A percentile compares a stretch with the other conserved stretches of the same genome.
phyloP scores from a whole-genome alignment of 2,797 vertebrate genomes.

The Sebastes vulpes region DNA sequence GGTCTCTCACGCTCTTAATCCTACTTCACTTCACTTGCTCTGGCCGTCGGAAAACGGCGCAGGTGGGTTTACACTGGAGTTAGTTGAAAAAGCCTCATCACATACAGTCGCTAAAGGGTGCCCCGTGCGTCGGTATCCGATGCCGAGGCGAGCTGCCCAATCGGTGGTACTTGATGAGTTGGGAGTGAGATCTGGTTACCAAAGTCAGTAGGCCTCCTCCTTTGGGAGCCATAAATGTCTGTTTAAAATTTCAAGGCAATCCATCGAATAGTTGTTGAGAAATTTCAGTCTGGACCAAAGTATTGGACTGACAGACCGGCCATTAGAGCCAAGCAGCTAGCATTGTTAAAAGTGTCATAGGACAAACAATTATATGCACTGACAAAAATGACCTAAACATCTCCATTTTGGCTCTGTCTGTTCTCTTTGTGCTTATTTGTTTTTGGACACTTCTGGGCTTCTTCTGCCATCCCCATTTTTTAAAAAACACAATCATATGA shows the following conservation, averaged over 20 bases:
- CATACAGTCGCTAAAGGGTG: too few relatives aligned
- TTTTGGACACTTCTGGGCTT: slow-evolving; percentile 22
- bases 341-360: background rate
- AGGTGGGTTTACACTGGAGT: too few relatives aligned
- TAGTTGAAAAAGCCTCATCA: too few relatives aligned
- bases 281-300: background rate
- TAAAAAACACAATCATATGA: slow-evolving; percentile 44
- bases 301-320: background rate
- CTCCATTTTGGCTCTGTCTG: background rate
- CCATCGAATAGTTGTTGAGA: background rate
- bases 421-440: slow-evolving; percentile 12
- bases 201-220: background rate
- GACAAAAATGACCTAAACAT: background rate
- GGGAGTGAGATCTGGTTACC: too few relatives aligned
- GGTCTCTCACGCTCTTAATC: too few relatives aligned
- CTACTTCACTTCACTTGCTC: too few relatives aligned
- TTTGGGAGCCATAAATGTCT: background rate
- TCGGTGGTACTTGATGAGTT: too few relatives aligned
- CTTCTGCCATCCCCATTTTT: slow-evolving; percentile 26
- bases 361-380: background rate
- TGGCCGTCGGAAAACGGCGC: too few relatives aligned
- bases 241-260: background rate
- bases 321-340: background rate
- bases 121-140: too few relatives aligned
- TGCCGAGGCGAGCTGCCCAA: too few relatives aligned